Base-by-base conservation (phyloP, 1,140 invertebrate species). In the Pristionchus pacificus region DNA sequence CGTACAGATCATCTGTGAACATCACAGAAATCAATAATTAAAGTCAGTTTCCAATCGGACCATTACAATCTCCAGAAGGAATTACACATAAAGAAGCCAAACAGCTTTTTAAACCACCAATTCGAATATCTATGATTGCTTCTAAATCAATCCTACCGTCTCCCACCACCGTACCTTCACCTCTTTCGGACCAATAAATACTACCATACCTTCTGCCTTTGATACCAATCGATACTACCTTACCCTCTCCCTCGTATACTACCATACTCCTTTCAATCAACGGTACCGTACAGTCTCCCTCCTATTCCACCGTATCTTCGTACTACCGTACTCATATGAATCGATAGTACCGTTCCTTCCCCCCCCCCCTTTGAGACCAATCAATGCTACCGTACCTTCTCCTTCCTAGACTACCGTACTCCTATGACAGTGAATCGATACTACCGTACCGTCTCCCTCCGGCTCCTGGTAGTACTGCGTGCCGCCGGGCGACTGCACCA, bases 1-100 rank as follows among this genome's bases (percentile, higher is more conserved):
- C 72, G 29, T 74, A 72, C 24, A 74, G 24, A 31, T 71, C 75
- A 13, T 70, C 58, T 65, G 65, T 63, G 38, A 31, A 38, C 57
- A 19, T 62, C 28, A 15, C 60, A 57, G 24, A 57, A 57, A 57
- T 57, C 55, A 19, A 57, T 19, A 57, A 19, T 24, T 19, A 24
- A 57, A 57, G 55, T 57, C 24, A 19, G 24, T 19, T 57, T 24
- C 19, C 24, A 19, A 19, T 57, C 0, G 24, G 24, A 57, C 24
- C 24, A 24, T 57, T 57, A 27, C 65, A 32, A 66, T 1, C 29
- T 68, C 66, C 24, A 65, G n/a, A 31, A 68, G 19, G 25, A 13
- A 29, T 60, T 2, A 25, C 27, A 49, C 29, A 33, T 49, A 69
- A 57, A 57, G 38, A 33, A 60, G n/a, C 19, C 30, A 29, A 60